Conservation (phyloP, 2,888 invertebrate genomes). For the Orgyia antiqua region DNA sequence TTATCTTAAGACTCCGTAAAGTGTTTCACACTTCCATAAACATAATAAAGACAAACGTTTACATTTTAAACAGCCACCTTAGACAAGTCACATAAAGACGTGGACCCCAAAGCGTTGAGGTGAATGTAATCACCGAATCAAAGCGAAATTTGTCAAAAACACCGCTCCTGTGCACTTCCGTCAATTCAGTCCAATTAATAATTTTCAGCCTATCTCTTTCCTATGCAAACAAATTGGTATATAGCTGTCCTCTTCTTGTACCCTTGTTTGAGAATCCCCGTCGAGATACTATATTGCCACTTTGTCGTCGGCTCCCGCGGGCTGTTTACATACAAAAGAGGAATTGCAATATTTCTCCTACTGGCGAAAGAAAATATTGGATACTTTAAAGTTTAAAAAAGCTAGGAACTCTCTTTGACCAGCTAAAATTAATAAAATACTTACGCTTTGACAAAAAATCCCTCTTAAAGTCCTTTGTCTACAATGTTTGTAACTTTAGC, state of each 20-base stretch:
- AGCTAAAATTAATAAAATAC: too few species aligned
- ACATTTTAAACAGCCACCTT: slow-evolving; percentile 35
- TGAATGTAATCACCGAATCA: slow-evolving; percentile 76
- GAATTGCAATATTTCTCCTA: slow-evolving; percentile 67
- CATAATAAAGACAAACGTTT: slow-evolving; percentile 25
- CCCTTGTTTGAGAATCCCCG: slow-evolving; percentile 76
- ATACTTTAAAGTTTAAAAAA: slow-evolving; percentile 42
- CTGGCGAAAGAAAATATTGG: slow-evolving; percentile 45
- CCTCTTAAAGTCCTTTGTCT: too few species aligned
- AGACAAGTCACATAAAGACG: slow-evolving; percentile 44
- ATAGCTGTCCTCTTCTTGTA: slow-evolving; percentile 41
- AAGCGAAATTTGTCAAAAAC: slow-evolving; percentile 78
- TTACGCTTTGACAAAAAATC: too few species aligned
- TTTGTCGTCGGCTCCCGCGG: slow-evolving; percentile 71
- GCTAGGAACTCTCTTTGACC: too few species aligned
- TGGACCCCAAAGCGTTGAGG: slow-evolving; percentile 64
- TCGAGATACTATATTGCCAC: slow-evolving; percentile 76
- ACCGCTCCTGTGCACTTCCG: slow-evolving; percentile 69
- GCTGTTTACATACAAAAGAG: slow-evolving; percentile 58
- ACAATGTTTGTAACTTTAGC: too few species aligned
- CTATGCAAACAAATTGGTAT: slow-evolving; percentile 21
- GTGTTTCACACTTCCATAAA: too few species aligned
- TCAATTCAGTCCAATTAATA: slow-evolving; percentile 78
- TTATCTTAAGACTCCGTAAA: too few species aligned
- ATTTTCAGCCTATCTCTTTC: slow-evolving; percentile 45